Evolutionary conservation across 2,797 vertebrate species (phyloP).

Genomic region (Muscicapa comitata): DNA sequence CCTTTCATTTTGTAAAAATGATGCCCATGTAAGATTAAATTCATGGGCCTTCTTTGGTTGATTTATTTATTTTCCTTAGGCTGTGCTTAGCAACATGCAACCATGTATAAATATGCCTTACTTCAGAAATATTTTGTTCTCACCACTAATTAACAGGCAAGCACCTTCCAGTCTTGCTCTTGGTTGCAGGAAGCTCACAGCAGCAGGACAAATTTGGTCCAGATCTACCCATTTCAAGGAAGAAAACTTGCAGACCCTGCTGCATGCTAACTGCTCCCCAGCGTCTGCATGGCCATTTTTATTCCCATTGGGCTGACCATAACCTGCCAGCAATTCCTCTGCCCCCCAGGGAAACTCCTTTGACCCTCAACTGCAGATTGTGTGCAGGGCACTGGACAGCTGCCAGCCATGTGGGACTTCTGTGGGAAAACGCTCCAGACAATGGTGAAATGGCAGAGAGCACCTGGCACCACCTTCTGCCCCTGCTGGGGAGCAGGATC

Average conservation of each 20-base stretch:
- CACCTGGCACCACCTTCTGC: rapidly evolving
- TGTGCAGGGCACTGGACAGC: background rate
- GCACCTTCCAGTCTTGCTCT: background rate
- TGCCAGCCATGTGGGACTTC: background rate
- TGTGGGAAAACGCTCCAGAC: background rate
- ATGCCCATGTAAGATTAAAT: background rate
- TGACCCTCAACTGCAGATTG: background rate
- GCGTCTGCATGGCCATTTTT: background rate
- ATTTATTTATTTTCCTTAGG: background rate
- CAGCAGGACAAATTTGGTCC: background rate
- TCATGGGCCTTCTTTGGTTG: background rate
- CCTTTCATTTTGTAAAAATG: background rate
- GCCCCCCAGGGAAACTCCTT: background rate
- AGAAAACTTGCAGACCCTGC: background rate
- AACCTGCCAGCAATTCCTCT: background rate
- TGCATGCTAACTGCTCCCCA: background rate
- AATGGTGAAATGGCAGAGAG: background rate
- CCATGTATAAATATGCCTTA: background rate
- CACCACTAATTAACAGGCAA: background rate
- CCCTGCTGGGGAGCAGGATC: background rate
- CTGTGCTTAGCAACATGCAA: background rate
- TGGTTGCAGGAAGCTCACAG: background rate
- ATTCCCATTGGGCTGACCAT: background rate
- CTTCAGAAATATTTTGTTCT: background rate
- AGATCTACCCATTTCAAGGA: background rate